phyloP scores from a whole-genome alignment of 2,113 vertebrate species.

The Dascyllus trimaculatus region DNA sequence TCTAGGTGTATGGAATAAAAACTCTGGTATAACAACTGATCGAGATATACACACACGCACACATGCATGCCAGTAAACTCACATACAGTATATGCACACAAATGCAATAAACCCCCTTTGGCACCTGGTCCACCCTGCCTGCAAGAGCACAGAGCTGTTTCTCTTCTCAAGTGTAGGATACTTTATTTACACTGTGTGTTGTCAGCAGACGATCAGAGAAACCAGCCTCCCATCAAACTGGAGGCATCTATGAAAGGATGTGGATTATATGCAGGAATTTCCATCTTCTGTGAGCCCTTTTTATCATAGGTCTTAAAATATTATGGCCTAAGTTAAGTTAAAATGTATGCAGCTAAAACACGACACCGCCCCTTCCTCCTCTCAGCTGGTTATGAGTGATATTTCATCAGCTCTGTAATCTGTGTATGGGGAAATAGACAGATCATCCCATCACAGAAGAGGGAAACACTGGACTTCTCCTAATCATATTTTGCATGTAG shows the following conservation, averaged over 20 bases:
- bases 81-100: constrained; percentile 43
- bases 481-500: constrained; percentile 64
- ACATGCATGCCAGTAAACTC: constrained; percentile 50
- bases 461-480: constrained; percentile 42
- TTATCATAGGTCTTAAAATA: constrained; percentile 46
- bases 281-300: constrained; percentile 77
- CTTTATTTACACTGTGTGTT: constrained; percentile 43
- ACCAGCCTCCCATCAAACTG: constrained; percentile 27
- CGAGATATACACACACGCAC: constrained; percentile 36
- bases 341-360: constrained; percentile 56
- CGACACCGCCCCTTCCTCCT: constrained; percentile 6
- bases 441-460: constrained; percentile 51
- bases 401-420: constrained; percentile 63
- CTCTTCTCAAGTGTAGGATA: constrained; percentile 31
- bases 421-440: constrained; percentile 52
- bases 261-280: constrained; percentile 55
- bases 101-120: constrained; percentile 55
- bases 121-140: constrained; percentile 48
- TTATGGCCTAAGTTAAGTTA: constrained; percentile 57
- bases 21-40: constrained; percentile 35
- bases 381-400: constrained; percentile 31
- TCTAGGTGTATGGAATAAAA: constrained; percentile 38
- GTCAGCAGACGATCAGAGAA: constrained; percentile 45
- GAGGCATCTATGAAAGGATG: constrained; percentile 33
- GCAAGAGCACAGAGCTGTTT: constrained; percentile 37